Conservation (phyloP, 2,797 vertebrate genomes). For the Enteromius mattozi region DNA sequence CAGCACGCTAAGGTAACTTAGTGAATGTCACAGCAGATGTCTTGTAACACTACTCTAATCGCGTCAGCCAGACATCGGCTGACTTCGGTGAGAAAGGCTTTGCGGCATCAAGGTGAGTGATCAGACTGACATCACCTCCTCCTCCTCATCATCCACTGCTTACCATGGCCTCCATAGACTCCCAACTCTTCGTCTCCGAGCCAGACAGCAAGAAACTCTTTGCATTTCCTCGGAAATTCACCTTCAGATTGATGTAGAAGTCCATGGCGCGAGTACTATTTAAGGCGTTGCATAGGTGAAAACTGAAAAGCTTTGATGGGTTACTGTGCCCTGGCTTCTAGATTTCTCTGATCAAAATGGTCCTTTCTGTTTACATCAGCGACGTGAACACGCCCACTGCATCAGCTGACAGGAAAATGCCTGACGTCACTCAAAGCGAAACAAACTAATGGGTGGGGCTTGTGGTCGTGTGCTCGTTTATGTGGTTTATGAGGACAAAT, state of each 20-base stretch:
- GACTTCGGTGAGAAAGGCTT: neutral
- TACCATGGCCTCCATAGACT: conserved; percentile 93
- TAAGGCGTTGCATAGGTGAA: conserved; percentile 63
- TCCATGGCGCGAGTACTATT: conserved; percentile 78
- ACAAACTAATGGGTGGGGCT: neutral
- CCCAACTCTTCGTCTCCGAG: conserved; percentile 88
- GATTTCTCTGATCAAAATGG: conserved; percentile 60
- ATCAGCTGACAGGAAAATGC: conserved; percentile 68
- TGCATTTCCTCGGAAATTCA: conserved; percentile 85
- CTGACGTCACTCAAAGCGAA: conserved; percentile 26
- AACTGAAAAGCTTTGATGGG: neutral
- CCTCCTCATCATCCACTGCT: conserved; percentile 66
- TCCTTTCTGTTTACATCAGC: conserved; percentile 78
- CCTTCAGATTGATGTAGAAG: conserved; percentile 85
- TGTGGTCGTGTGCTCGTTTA: too few species aligned
- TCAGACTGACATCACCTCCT: conserved; percentile 24
- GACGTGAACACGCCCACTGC: conserved; percentile 66
- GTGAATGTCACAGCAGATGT: neutral
- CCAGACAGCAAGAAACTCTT: conserved; percentile 89
- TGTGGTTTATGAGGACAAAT: too few species aligned
- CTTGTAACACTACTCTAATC: neutral
- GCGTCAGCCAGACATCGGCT: neutral
- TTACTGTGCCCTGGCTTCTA: conserved; percentile 7
- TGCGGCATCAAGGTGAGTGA: conserved; percentile 36
- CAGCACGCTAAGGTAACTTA: too few species aligned